Evolutionary conservation across 2,888 invertebrate genomes (phyloP), one percentile per base, ranked within the genome.

Genomic region (Tiphia femorata): DNA sequence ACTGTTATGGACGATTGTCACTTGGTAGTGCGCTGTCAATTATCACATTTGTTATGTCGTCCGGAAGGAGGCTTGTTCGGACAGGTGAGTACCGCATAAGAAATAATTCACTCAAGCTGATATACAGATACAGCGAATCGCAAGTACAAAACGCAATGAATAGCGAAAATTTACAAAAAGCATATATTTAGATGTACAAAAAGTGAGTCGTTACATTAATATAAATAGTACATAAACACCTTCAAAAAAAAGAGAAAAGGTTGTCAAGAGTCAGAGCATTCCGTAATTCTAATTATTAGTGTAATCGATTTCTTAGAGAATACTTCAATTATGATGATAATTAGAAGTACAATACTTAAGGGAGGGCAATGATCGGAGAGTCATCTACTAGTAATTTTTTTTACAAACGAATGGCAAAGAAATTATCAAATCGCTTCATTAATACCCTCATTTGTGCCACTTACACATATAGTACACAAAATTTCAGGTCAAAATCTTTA

Each of bases 1-100:
- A 94, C 95, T 0, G 91, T 99, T 1, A 87, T 99, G 84, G 97
- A 98, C 80, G 96, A 97, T 84, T 91, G 93, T 61, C 98, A 99
- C 82, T 86, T 98, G 29, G 92, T 99, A 40, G 96, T 97, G 7
- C 89, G 94, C 46, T 95, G 97, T 76, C 90, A 92, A 72, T 86
- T 98, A 66, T 92, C 95, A 1, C 87, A 90, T 49, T 87, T 99
- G 35, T 84, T 90, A 0, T 85, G 87, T 54, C 85, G 94, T 48
- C 86, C 88, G 0, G 97, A 97, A 76, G 98, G 97, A 35, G 93
- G 95, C 82, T 87, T 98, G 21, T 98, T 97, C 82, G 88, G 90
- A 50, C 96, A 97, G 90, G 96, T 96, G 76, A 88, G 90, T 87
- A 46, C 51, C 30, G 17, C n/a, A 14, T 30, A n/a, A n/a, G 42